phyloP scores from a whole-genome alignment of 2,113 vertebrate species.

The Pseudorasbora parva region DNA sequence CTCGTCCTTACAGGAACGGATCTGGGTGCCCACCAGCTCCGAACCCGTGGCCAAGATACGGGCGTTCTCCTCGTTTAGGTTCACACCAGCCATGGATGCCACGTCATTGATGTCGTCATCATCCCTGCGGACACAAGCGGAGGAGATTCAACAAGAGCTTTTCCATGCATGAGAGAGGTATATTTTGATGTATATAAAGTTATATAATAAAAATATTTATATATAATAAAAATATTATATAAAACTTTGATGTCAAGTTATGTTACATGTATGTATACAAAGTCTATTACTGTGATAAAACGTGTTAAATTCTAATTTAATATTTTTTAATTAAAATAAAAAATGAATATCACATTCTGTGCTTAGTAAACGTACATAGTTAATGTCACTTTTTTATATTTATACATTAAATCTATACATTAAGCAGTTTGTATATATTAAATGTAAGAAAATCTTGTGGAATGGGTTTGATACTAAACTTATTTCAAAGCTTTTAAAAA shows the following conservation, averaged over 20 bases:
- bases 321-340: too few species aligned
- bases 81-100: conserved; percentile 87
- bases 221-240: too few species aligned
- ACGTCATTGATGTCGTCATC: conserved; percentile 89
- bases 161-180: background rate
- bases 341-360: too few species aligned
- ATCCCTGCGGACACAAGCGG: conserved; percentile 72
- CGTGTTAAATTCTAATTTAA: too few species aligned
- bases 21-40: conserved; percentile 83
- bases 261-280: too few species aligned
- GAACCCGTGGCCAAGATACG: conserved; percentile 85
- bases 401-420: too few species aligned
- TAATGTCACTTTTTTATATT: too few species aligned
- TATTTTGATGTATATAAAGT: background rate
- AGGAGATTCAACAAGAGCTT: background rate
- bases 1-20: conserved; percentile 87
- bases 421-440: too few species aligned
- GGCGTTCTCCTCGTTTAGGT: conserved; percentile 87
- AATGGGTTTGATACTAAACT: background rate
- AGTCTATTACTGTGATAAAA: too few species aligned
- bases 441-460: background rate
- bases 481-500: background rate
- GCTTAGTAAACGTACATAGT: too few species aligned
- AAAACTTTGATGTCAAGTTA: too few species aligned
- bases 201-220: background rate